A percentile compares a stretch with the other conserved stretches of the same genome.
phyloP scores from a whole-genome alignment of 2,888 invertebrate genomes.

The Nephrotoma flavescens region DNA sequence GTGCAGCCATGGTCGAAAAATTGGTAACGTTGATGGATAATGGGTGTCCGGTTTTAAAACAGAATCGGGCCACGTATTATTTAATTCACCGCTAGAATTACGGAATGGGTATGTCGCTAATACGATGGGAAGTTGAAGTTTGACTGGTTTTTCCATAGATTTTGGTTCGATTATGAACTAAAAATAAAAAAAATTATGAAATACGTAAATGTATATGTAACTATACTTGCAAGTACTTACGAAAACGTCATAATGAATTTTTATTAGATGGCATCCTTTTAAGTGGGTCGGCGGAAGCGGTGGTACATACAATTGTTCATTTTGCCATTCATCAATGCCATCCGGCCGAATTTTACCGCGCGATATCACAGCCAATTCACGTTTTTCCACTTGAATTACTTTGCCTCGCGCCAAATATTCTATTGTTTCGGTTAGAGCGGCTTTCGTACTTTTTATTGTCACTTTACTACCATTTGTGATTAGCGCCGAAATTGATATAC shows the following conservation, averaged over 20 bases:
- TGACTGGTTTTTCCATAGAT: conserved; percentile 81
- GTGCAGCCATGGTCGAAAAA: conserved; percentile 79
- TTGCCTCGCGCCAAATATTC: conserved; percentile 78
- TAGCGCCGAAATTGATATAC: conserved; percentile 70
- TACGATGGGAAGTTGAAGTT: conserved; percentile 79
- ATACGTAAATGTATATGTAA: neutral
- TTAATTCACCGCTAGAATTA: conserved; percentile 43
- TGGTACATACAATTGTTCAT: conserved; percentile 80
- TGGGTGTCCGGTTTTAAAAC: conserved; percentile 70
- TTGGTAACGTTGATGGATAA: conserved; percentile 81
- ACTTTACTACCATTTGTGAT: conserved; percentile 75
- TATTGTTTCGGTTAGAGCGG: conserved; percentile 76
- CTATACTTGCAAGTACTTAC: conserved; percentile 39
- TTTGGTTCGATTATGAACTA: conserved; percentile 86
- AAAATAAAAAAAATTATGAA: conserved; percentile 17
- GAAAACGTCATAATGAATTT: conserved; percentile 84
- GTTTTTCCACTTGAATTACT: conserved; percentile 71
- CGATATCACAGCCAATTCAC: conserved; percentile 64
- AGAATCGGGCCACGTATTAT: conserved; percentile 39
- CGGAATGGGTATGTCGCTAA: conserved; percentile 83
- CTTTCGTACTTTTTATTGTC: conserved; percentile 71
- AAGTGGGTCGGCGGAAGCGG: conserved; percentile 89
- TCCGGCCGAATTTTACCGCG: conserved; percentile 72
- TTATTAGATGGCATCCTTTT: conserved; percentile 84
- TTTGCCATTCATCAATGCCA: conserved; percentile 70